Base-by-base conservation (phyloP, 2,797 vertebrate species). In the Muraenolepis orangiensis region DNA sequence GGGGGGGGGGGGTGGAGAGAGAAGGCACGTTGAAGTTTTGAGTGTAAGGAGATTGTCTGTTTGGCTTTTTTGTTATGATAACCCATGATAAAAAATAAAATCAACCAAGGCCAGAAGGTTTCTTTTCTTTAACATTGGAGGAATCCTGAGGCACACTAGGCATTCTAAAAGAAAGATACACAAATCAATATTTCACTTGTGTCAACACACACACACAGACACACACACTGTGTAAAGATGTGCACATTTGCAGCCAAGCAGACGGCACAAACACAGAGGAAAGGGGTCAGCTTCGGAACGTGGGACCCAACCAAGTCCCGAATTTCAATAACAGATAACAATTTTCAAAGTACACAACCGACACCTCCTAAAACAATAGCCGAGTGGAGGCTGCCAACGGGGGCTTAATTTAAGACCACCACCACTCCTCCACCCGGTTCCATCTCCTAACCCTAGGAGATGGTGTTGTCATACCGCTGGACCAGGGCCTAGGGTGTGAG, bases 391-490 rank as follows among this genome's bases (percentile, higher is more conserved):
- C 77, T 84, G 79, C 87, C 82, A 85, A 79, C 76, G 70, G 87
- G 82, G 86, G 77, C 79, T 90, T 85, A 72, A 83, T 88, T 89
- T 84, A 70, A 76, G 84, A 83, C 85, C 87, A 84, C 77, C 86
- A 76, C 82, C 78, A 23, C 36, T 84, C 79, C 85, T 84, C 81
- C 73, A 68, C 76, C 80, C 87, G 82, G 82, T 82, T 90, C 87
- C 83, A 80, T 85, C 81, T 78, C 82, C 71, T 80, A 81, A 80
- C 88, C 85, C 84, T 76, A 74, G 84, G 91, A 90, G 87, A 88
- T 78, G 83, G 80, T 90, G 90, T 85, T 89, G 89, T 91, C 90
- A 91, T 89, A 81, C 85, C 86, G 82, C 84, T 92, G 89, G 89
- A 90, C 77, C 32, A 30, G 70, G 74, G 89, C 91, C 90, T 86